These are phyloP conservation scores for Pristionchus entomophagus DNA, from an alignment of 2,888 invertebrate genomes.

Conservation along the genomic window DNA sequence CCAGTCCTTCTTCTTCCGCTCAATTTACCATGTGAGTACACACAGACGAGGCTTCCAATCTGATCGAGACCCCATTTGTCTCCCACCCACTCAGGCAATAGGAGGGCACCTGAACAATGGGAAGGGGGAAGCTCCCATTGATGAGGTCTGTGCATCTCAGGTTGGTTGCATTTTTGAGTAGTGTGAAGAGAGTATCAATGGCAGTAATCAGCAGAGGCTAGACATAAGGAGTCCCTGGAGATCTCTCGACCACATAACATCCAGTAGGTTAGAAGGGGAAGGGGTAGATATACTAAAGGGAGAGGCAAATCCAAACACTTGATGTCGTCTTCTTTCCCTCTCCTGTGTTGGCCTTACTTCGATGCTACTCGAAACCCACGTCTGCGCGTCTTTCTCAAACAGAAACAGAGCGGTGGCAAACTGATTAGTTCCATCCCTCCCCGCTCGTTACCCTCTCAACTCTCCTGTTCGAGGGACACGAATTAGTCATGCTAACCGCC, in stretches of 20 bases:
- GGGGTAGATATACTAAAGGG: slow-evolving; percentile 32
- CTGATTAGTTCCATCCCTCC: slow-evolving; percentile 35
- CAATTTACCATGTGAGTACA: slow-evolving; percentile 21
- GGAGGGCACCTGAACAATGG: slow-evolving; percentile 5
- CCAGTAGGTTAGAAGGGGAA: slow-evolving; percentile 13
- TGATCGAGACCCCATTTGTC: slow-evolving; percentile 12
- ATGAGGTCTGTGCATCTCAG: neutral
- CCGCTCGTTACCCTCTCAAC: slow-evolving; percentile 13
- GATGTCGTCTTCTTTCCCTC: slow-evolving; percentile 22
- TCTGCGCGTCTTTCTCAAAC: slow-evolving; percentile 38
- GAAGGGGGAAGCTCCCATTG: neutral
- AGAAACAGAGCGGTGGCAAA: slow-evolving; percentile 23
- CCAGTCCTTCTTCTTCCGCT: slow-evolving; percentile 12
- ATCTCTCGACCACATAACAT: slow-evolving; percentile 14
- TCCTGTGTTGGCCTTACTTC: slow-evolving; percentile 15
- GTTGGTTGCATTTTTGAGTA: neutral
- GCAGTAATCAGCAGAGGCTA: neutral
- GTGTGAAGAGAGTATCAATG: neutral
- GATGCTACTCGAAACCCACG: slow-evolving; percentile 44
- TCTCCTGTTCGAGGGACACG: neutral
- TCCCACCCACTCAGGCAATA: neutral
- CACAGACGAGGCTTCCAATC: neutral
- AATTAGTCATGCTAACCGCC: slow-evolving; percentile 13
- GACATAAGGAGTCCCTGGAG: slow-evolving; percentile 12
- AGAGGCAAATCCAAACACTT: slow-evolving; percentile 41